Conservation (phyloP, 1,140 invertebrate genomes). For the Acyrthosiphon pisum region DNA sequence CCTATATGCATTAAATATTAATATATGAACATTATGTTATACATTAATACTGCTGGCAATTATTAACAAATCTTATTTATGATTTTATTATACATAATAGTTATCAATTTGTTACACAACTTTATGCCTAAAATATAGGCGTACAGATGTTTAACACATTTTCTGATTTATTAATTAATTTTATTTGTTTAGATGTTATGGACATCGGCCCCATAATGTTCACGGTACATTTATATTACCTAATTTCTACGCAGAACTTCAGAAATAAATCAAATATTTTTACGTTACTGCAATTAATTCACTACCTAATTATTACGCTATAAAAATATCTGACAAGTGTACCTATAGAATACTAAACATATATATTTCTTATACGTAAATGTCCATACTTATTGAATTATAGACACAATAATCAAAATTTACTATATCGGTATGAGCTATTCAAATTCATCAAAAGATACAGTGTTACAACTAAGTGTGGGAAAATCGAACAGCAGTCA, state of each 20-base stretch:
- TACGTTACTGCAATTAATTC: not conserved
- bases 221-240: not conserved
- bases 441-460: not conserved
- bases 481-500: not conserved
- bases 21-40: too few relatives aligned
- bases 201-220: too few relatives aligned
- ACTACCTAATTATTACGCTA: not conserved
- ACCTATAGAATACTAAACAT: not conserved
- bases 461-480: not conserved
- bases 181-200: not conserved
- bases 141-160: not conserved
- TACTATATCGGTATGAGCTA: not conserved
- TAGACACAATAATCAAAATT: too few relatives aligned
- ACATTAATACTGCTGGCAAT: too few relatives aligned
- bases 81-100: too few relatives aligned
- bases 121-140: not conserved
- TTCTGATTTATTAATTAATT: not conserved
- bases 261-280: not conserved
- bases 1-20: too few relatives aligned
- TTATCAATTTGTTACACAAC: not conserved
- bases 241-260: not conserved
- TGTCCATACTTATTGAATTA: not conserved
- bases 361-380: too few relatives aligned
- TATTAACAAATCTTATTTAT: too few relatives aligned
- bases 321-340: not conserved